A percentile compares a stretch with the other conserved stretches of the same genome.
Evolutionary conservation across 2,888 invertebrate species (phyloP).

Genomic region (Pseudococcus longispinus): DNA sequence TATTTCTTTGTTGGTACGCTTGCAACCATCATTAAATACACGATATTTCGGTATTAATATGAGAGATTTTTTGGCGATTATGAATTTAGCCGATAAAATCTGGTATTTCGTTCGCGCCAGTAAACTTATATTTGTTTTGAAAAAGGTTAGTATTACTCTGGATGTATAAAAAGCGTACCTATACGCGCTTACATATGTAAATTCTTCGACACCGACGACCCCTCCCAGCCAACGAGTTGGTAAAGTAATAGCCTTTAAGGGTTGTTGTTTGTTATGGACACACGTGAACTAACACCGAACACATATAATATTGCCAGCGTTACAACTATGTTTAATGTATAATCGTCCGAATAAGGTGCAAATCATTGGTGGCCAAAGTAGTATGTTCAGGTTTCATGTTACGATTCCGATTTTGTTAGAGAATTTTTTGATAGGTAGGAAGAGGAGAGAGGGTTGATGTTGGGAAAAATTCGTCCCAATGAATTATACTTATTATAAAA

Average conservation of each 20-base stretch:
- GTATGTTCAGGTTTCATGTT: neutral
- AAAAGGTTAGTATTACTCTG: neutral
- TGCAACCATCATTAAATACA: conserved; percentile 1
- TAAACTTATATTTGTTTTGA: conserved; percentile 12
- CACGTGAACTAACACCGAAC: conserved; percentile 2
- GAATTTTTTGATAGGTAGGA: no score
- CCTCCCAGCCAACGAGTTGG: neutral
- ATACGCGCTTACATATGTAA: neutral
- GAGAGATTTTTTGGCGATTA: neutral
- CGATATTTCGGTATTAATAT: conserved; percentile 19
- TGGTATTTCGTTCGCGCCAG: neutral
- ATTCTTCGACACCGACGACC: neutral
- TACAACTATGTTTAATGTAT: neutral
- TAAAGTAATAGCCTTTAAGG: neutral
- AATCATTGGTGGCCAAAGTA: neutral
- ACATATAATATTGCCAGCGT: neutral
- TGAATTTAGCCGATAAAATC: conserved; percentile 15
- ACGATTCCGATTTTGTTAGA: neutral
- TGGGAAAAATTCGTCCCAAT: no score
- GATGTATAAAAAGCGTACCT: neutral
- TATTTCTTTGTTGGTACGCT: conserved; percentile 5
- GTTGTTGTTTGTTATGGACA: conserved; percentile 5
- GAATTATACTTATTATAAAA: no score
- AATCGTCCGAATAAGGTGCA: neutral
- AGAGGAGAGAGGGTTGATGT: no score